Evolutionary conservation across 2,797 vertebrate species (phyloP).

Genomic region (Cuculus canorus): DNA sequence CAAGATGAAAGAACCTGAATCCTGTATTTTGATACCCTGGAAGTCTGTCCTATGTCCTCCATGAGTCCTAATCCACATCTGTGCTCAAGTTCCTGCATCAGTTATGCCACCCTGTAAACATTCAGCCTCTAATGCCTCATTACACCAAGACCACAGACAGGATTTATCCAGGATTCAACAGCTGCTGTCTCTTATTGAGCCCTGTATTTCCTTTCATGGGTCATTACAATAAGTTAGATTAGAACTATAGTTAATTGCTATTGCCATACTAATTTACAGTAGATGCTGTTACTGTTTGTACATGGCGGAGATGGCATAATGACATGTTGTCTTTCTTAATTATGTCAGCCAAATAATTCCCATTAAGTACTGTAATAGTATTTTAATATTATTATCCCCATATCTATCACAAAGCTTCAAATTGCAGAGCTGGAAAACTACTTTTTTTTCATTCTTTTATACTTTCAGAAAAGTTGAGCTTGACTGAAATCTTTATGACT

Average conservation of each 20-base stretch:
- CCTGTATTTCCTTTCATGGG: constrained; percentile 20
- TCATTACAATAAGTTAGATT: constrained; percentile 52
- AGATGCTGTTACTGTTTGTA: constrained; percentile 39
- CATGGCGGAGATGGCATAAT: constrained; percentile 21
- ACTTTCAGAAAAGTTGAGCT: not conserved
- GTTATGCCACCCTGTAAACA: not conserved
- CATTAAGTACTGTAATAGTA: constrained; percentile 26
- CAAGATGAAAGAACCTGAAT: not conserved
- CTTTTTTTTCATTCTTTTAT: not conserved
- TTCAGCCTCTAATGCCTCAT: not conserved
- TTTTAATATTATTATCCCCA: constrained; percentile 45
- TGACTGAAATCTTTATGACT: not conserved
- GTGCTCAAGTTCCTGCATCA: not conserved
- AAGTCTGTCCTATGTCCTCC: not conserved
- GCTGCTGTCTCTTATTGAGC: not conserved
- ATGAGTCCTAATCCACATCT: not conserved
- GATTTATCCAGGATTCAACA: not conserved
- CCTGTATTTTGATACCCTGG: not conserved
- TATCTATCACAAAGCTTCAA: not conserved
- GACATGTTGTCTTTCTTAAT: constrained; percentile 66
- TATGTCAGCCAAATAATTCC: constrained; percentile 55
- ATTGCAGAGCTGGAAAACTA: not conserved
- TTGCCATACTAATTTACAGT: constrained; percentile 24
- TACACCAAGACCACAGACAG: not conserved
- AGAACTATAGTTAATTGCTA: constrained; percentile 41